Base-by-base conservation (phyloP, 2,888 invertebrate species). In the Cinara cedri region DNA sequence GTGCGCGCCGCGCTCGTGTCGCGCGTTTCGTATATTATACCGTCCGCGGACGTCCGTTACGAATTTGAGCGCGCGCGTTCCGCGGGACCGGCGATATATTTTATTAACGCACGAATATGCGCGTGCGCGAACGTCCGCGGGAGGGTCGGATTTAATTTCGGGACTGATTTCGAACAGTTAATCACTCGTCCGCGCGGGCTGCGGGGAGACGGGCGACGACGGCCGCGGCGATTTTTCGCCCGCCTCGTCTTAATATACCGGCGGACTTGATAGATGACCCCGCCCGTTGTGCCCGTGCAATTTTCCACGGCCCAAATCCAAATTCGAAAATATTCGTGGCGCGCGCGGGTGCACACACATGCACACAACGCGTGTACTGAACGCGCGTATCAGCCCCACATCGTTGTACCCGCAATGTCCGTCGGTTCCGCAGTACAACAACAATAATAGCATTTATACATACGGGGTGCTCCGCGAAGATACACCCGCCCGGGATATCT, bases 141-240 rank as follows among this genome's bases (percentile, higher is more conserved):
- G 71, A 75, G 70, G 81, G 81, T 70, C 24, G 78, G 81, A 82
- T 82, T 82, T 82, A 82, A 82, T 82, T 81, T 82, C 74, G 60
- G 81, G 82, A 82, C 82, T 82, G 82, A 82, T 82, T 82, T 82
- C 81, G 62, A 65, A 66, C 80, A 81, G 82, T 82, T 82, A 82
- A 82, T 82, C 82, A 82, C 82, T 65, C 71, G 10, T 14, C 8
- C 60, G 46, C 46, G 60, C 21, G 21, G 65, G 26, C 42, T 13
- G 26, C 26, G 26, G 2, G 6, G 34, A 6, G 34, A 14, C 9
- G 60, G 9, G 60, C 26, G 24, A 26, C 34, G 34, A 2, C 34
- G 9, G 60, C 26, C 13, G 16, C 34, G 34, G 9, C 34, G 60
- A 34, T 60, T 26, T 21, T 16, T 13, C 21, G 55, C 10, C 11